Evolutionary conservation across 2,888 invertebrate genomes (phyloP), one percentile per base, ranked within the genome.

Genomic region (Eilema griseolum): DNA sequence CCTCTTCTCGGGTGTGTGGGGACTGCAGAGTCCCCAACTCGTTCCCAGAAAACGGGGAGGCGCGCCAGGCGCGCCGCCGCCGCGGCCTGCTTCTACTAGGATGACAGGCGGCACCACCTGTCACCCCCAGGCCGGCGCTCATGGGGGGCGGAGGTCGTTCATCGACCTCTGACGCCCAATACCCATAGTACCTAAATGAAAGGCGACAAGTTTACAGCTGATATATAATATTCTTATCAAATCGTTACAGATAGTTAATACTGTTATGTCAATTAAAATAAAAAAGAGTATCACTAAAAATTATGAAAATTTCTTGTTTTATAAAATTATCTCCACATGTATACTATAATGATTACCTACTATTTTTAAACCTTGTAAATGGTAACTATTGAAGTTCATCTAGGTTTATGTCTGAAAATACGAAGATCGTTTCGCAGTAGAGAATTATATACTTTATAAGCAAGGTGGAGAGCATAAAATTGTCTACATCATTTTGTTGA

Each of bases 401-500:
- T 46, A 46, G 20, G 5, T 46, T 52, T 52, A n/a, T n/a, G 8
- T 52, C 8, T 10, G 20, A n/a, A 46, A 46, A 46, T n/a, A 10
- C n/a, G n/a, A 52, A 52, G 20, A 46, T 20, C 20, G 20, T 16
- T 46, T 46, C 20, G 5, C 46, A 59, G 4, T 52, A 67, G 3
- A 60, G 31, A 63, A 80, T 70, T 75, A 72, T 82, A 52, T 59
- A 23, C 72, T 67, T 73, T 80, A 73, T 3, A 10, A 1, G 61
- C 61, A 66, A 57, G 74, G 12, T 11, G 60, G 56, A 82, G 67
- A 10, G 78, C 64, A 41, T 62, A 74, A 61, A 71, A 74, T 73
- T 66, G 78, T 71, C 28, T 75, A 59, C 63, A 69, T 65, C 57
- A 67, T 66, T 71, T 77, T 57, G 69, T 73, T 59, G 72, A 74